Evolutionary conservation across 2,888 invertebrate genomes (phyloP).

Genomic region (Hedya salicella): DNA sequence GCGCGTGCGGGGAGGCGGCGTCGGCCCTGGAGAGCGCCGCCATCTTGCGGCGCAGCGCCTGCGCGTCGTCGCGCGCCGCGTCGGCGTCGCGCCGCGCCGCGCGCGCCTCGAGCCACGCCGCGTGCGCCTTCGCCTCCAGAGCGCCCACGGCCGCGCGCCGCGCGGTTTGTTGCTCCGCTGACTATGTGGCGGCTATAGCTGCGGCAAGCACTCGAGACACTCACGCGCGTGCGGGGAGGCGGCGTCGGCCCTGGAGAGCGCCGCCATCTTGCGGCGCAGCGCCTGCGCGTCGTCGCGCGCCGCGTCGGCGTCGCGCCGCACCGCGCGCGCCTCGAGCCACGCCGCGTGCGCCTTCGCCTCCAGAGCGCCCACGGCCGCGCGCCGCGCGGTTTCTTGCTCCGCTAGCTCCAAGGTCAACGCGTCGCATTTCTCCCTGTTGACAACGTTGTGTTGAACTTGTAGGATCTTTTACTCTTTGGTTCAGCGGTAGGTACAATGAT

Average conservation of each 20-base stretch:
- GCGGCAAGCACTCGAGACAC: slow-evolving; percentile 41
- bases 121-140: not conserved
- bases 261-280: slow-evolving; percentile 67
- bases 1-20: too few relatives aligned
- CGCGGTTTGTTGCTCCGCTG: too few relatives aligned
- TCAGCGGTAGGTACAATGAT: too few relatives aligned
- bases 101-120: slow-evolving; percentile 2
- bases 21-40: not conserved
- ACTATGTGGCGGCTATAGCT: too few relatives aligned
- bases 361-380: slow-evolving; percentile 89
- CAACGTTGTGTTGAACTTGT: not conserved
- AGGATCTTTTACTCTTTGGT: too few relatives aligned
- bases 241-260: slow-evolving; percentile 59
- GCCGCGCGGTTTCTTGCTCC: slow-evolving; percentile 90
- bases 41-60: not conserved
- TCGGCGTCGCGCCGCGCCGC: not conserved
- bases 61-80: too few relatives aligned
- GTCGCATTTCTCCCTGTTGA: slow-evolving; percentile 86
- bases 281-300: slow-evolving; percentile 75
- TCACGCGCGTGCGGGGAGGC: slow-evolving; percentile 64
- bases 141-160: too few relatives aligned
- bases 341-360: slow-evolving; percentile 94
- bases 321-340: slow-evolving; percentile 93
- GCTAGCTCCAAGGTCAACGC: slow-evolving; percentile 92
- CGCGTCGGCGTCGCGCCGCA: slow-evolving; percentile 93